Base-by-base conservation (phyloP, 2,888 invertebrate genomes). In the Panorpa germanica region DNA sequence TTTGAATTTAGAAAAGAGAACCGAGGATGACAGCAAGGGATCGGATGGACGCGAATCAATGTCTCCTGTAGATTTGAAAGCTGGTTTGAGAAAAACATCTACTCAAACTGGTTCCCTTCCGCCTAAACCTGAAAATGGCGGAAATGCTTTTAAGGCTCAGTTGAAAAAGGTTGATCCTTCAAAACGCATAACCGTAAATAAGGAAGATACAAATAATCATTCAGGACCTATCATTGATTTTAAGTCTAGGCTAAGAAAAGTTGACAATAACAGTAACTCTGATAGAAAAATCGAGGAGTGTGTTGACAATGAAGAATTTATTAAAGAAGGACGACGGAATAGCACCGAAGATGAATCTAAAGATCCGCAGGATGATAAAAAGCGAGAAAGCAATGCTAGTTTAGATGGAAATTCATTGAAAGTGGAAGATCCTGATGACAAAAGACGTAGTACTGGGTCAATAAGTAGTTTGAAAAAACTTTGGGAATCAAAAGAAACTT, bases 381-480 rank as follows among this genome's bases (percentile, higher is more conserved):
- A 56, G 39, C 45, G 56, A 27, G 57, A 61, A 40, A 58, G 54
- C 36, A 52, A 52, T 3, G 52, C 53, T 9, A 36, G 39, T 35
- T 20, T 38, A 11, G 52, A 52, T 35, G 49, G 49, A 5, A 53
- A 59, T 38, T 37, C 37, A 19, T 37, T 50, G 28, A 52, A 52
- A 41, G 45, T 50, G 17, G 70, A 64, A 6, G 78, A 77, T 29
- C 70, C 68, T 10, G 81, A 83, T 29, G 82, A 83, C 48, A 88
- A 86, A 50, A 65, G 88, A 9, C 75, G 82, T 40, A 86, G 86
- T 52, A 86, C 86, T 28, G 88, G 88, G 37, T 85, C 85, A 56
- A 90, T 90, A 46, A 85, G 76, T 50, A 88, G 83, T 52, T 61
- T 90, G 44, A 88, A 88, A 52, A 83, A 83, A 52, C 58, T 90